Base-by-base conservation (phyloP, 2,888 invertebrate species). In the Sialis lutaria region DNA sequence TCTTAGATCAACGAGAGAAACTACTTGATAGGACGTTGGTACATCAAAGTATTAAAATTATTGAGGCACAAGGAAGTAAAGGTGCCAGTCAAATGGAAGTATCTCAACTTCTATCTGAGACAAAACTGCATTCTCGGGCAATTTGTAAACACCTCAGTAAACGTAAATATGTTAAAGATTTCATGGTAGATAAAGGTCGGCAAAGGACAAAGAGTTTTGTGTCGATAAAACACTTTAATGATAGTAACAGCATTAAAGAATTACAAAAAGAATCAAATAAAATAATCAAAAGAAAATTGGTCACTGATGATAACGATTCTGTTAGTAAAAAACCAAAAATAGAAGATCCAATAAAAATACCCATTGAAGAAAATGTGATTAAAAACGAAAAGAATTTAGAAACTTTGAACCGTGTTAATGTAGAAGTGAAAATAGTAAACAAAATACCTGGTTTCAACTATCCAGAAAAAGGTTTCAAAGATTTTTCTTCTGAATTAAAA, bases 121-220 rank as follows among this genome's bases (percentile, higher is more conserved):
- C 66, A 10, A 63, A 65, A 46, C 57, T 70, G 1, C 63, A 66
- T n/a, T 60, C 69, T 1, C 61, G 75, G 2, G 63, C 67, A 5
- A 54, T 70, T 34, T 47, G 49, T 31, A 66, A 72, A 34, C 69
- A 67, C 52, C 55, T 74, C 13, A 60, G 61, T 35, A 69, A 61
- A 48, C 52, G 55, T 32, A 61, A 59, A 50, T 55, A 67, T n/a
- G 61, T 74, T 5, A 66, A 68, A 8, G 64, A 65, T 1, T 69
- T 71, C 50, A 65, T 71, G 58, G 66, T 69, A 41, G 74, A 75
- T 53, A 58, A 66, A 40, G 76, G 76, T 6, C 64, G 74, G 37
- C 74, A 76, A 53, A 63, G 75, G 40, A 63, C 69, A 1, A 62
- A 65, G 7, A 68, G 48, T 50, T 53, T 42, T 12, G 37, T 47